Evolutionary conservation across 1,140 invertebrate species (phyloP).

Genomic region (Leucophenga varia): DNA sequence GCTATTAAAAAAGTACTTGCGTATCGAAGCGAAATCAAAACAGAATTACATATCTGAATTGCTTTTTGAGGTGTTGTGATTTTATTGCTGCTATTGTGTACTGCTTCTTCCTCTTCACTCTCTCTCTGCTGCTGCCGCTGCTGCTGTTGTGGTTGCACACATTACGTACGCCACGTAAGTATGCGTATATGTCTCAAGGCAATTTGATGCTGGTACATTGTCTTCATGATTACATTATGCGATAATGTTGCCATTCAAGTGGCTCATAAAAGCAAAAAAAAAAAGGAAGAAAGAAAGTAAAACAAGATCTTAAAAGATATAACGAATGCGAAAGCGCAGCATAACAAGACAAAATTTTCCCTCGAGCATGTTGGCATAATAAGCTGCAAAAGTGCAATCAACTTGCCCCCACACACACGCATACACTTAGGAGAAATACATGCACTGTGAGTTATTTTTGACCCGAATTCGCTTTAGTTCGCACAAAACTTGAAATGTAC

Average conservation of each 20-base stretch:
- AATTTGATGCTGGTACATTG: too few relatives aligned
- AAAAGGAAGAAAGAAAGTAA: constrained; percentile 15
- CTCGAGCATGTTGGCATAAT: constrained; percentile 44
- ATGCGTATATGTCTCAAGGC: too few relatives aligned
- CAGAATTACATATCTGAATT: too few relatives aligned
- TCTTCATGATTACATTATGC: constrained; percentile 52
- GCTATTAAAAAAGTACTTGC: too few relatives aligned
- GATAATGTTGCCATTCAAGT: constrained; percentile 49
- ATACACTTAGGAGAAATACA: too few relatives aligned
- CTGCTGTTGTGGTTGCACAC: too few relatives aligned
- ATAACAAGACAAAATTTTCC: too few relatives aligned
- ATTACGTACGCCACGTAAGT: too few relatives aligned
- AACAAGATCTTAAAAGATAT: not conserved
- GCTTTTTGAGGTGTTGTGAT: constrained; percentile 33
- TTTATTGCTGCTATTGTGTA: constrained; percentile 44
- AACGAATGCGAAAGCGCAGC: not conserved
- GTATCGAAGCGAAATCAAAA: too few relatives aligned
- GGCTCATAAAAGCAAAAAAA: constrained; percentile 16
- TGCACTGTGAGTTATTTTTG: constrained; percentile 27
- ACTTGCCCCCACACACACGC: constrained; percentile 3
- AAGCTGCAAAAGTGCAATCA: constrained; percentile 43
- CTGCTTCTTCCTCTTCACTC: too few relatives aligned
- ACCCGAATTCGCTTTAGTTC: constrained; percentile 34
- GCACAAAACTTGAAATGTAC: too few relatives aligned
- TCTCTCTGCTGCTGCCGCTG: too few relatives aligned